Evolutionary conservation across 1,140 invertebrate genomes (phyloP).

Genomic region (Capitella teleta): DNA sequence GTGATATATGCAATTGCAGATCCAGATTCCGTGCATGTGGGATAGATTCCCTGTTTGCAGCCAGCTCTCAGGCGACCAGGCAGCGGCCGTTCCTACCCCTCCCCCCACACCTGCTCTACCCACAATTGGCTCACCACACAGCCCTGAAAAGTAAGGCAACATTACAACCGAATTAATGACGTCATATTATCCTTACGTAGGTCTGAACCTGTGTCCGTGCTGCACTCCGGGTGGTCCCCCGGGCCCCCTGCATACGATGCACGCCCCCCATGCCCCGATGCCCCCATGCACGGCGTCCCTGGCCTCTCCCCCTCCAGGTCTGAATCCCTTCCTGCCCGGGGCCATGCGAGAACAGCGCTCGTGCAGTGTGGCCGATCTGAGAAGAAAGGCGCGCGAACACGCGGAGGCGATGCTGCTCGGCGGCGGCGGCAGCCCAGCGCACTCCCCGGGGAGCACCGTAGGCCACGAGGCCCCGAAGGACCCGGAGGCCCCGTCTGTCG

Average conservation of each 20-base stretch:
- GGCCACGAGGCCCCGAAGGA: no score
- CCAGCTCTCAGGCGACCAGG: no score
- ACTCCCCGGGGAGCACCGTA: no score
- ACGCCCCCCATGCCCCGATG: not conserved
- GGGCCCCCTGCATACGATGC: no score
- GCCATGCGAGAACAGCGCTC: constrained; percentile 23
- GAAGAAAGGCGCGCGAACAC: constrained; percentile 51
- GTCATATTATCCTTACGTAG: not conserved
- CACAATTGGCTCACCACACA: not conserved
- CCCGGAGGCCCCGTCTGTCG: no score
- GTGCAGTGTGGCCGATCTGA: constrained; percentile 77
- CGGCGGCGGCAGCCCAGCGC: not conserved
- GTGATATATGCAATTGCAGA: no score
- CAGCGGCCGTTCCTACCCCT: no score
- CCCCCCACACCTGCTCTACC: not conserved
- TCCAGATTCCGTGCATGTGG: no score
- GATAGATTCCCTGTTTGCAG: no score
- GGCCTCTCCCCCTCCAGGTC: not conserved
- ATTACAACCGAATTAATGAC: no score
- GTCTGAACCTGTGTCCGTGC: not conserved
- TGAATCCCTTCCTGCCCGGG: constrained; percentile 8
- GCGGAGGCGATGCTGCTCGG: constrained; percentile 1
- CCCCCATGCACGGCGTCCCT: not conserved
- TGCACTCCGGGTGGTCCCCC: no score
- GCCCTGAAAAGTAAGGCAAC: not conserved